A percentile compares a stretch with the other conserved stretches of the same genome.
phyloP scores from a whole-genome alignment of 2,888 invertebrate genomes.

The Drosophila tripunctata region DNA sequence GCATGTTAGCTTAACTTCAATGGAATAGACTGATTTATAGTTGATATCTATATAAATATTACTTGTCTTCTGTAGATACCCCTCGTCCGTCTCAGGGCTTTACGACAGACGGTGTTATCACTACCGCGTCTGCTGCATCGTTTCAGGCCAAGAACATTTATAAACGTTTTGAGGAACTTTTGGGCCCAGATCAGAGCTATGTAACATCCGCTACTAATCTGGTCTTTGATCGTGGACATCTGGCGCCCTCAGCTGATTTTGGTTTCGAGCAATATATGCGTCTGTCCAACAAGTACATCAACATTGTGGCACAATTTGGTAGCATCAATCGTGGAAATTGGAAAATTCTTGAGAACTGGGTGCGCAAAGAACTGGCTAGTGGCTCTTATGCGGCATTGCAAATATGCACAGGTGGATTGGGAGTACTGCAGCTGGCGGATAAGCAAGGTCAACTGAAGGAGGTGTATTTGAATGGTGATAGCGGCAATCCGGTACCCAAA shows the following conservation, averaged over 20 bases:
- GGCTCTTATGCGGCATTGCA: background rate
- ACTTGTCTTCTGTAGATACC: background rate
- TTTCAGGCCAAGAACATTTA: slow-evolving; percentile 43
- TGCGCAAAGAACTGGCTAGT: slow-evolving; percentile 47
- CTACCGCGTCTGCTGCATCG: slow-evolving; percentile 9
- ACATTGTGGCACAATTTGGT: slow-evolving; percentile 85
- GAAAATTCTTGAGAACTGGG: slow-evolving; percentile 84
- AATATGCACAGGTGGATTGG: slow-evolving; percentile 49
- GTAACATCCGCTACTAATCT: background rate
- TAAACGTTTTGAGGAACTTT: slow-evolving; percentile 29
- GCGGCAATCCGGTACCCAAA: slow-evolving; percentile 40
- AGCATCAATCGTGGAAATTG: slow-evolving; percentile 86
- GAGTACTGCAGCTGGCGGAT: slow-evolving; percentile 26
- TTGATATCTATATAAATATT: background rate
- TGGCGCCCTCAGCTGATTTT: slow-evolving; percentile 85
- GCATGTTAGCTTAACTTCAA: too few relatives aligned
- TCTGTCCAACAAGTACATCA: slow-evolving; percentile 85
- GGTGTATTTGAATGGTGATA: slow-evolving; percentile 25
- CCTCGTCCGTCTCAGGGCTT: slow-evolving; percentile 30
- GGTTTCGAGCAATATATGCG: slow-evolving; percentile 84
- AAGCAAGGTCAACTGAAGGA: background rate
- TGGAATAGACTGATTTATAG: too few relatives aligned
- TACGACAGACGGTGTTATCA: slow-evolving; percentile 41
- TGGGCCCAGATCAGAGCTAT: slow-evolving; percentile 36
- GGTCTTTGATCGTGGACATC: slow-evolving; percentile 84